Conservation (phyloP, 2,113 vertebrate species). For the Strix uralensis region DNA sequence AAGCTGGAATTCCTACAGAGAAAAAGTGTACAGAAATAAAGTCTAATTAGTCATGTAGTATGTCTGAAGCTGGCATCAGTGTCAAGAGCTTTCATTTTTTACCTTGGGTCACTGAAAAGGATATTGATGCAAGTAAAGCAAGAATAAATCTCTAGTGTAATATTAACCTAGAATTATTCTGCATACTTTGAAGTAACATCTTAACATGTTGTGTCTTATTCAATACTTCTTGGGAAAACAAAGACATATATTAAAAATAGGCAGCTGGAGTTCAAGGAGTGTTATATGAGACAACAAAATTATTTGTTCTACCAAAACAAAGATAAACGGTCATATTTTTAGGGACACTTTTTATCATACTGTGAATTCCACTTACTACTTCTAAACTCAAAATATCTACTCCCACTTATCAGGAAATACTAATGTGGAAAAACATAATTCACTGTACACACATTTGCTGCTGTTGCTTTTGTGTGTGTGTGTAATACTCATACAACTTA, state of each 20-base stretch:
- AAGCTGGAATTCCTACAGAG: background rate
- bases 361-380: background rate
- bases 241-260: background rate
- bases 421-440: background rate
- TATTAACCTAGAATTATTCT: background rate
- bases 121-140: background rate
- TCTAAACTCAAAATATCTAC: background rate
- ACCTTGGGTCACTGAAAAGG: background rate
- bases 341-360: background rate
- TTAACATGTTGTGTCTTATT: background rate
- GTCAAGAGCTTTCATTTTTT: background rate
- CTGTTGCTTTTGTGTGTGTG: background rate
- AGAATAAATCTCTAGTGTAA: background rate
- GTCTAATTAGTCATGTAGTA: background rate
- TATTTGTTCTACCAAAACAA: background rate
- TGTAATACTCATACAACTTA: background rate
- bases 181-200: background rate
- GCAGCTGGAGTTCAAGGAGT: background rate
- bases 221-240: background rate
- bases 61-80: background rate
- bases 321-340: background rate
- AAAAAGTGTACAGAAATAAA: background rate
- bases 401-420: background rate
- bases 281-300: background rate
- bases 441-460: background rate